These are phyloP conservation scores for Mycetomoellerius zeteki DNA, from an alignment of 1,140 invertebrate genomes.

Conservation along the genomic window DNA sequence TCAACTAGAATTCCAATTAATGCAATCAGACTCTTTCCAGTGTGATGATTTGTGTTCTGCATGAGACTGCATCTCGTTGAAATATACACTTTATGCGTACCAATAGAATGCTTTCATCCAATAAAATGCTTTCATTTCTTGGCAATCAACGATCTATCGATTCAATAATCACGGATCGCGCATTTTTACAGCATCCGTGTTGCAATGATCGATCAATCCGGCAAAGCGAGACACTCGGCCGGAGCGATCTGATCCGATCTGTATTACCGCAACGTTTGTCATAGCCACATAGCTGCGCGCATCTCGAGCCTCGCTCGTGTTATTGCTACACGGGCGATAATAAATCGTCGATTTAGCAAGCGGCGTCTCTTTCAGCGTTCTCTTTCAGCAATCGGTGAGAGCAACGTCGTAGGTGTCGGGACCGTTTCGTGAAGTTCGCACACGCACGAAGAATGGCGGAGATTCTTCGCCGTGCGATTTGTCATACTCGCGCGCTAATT, in stretches of 20 bases:
- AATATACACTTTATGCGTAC: too few relatives aligned
- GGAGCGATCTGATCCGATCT: conserved; percentile 46
- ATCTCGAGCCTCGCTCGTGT: conserved; percentile 55
- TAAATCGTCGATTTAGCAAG: conserved; percentile 79
- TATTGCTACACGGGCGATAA: conserved; percentile 77
- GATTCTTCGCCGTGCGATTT: conserved; percentile 16
- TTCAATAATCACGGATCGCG: background rate
- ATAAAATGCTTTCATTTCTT: background rate
- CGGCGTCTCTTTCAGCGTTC: conserved; percentile 19
- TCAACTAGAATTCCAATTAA: too few relatives aligned
- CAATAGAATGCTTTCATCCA: background rate
- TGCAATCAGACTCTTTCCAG: too few relatives aligned
- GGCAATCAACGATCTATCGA: conserved; percentile 3
- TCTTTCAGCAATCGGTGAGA: conserved; percentile 77
- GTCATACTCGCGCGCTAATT: conserved; percentile 43
- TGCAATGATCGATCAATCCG: conserved; percentile 53
- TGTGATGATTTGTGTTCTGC: too few relatives aligned
- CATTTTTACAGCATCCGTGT: conserved; percentile 21
- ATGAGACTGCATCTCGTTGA: too few relatives aligned
- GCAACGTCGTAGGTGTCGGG: conserved; percentile 44
- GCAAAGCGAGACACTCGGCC: conserved; percentile 58
- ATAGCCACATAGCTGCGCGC: conserved; percentile 53
- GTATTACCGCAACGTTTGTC: conserved; percentile 74
- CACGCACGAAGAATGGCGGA: conserved; percentile 3
- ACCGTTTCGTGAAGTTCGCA: conserved; percentile 50